phyloP scores from a whole-genome alignment of 2,797 vertebrate genomes.

The Periparus ater region DNA sequence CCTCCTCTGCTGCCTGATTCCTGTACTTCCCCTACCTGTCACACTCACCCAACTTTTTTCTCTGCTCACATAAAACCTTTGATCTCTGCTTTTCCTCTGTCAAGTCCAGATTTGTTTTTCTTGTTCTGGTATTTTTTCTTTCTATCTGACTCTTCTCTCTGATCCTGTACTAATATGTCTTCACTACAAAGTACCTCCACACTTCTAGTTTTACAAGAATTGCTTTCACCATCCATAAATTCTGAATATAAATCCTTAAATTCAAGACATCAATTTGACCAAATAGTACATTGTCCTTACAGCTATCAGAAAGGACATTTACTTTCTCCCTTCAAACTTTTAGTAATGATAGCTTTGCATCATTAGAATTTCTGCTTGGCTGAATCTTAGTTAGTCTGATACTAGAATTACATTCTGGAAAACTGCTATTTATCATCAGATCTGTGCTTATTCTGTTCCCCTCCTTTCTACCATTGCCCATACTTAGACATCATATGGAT shows the following conservation, averaged over 20 bases:
- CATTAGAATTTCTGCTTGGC: background rate
- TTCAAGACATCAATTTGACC: background rate
- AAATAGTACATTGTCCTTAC: background rate
- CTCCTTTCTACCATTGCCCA: background rate
- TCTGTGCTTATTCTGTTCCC: background rate
- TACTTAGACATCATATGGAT: background rate
- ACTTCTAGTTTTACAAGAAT: background rate
- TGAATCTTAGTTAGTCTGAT: background rate
- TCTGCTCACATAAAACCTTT: background rate
- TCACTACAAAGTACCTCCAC: background rate
- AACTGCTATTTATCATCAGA: background rate
- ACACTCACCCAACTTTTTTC: background rate
- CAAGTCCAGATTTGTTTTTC: background rate
- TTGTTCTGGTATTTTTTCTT: background rate
- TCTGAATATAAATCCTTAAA: background rate
- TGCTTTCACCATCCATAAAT: background rate
- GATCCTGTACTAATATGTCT: background rate
- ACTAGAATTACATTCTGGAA: background rate
- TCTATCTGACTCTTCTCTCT: background rate
- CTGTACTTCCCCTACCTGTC: background rate
- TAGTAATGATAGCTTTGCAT: background rate
- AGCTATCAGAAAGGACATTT: background rate
- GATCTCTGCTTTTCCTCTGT: background rate
- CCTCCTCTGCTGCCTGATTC: background rate
- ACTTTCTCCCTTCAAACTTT: background rate